phyloP scores from a whole-genome alignment of 2,888 invertebrate species.

The Cactoblastis cactorum region DNA sequence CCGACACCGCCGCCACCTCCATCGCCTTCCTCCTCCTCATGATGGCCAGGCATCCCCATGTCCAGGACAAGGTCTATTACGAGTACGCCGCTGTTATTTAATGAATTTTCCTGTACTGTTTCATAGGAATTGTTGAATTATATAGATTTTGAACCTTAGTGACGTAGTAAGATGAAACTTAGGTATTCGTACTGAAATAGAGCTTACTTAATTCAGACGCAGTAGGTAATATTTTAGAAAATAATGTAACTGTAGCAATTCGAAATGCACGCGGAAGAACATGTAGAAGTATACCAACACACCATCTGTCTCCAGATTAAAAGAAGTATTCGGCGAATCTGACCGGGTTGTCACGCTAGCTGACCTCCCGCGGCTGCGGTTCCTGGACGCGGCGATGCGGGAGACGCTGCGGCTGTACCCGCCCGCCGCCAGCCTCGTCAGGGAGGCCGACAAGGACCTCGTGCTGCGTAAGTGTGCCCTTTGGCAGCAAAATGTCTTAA shows the following conservation, averaged over 20 bases:
- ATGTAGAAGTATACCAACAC: too few relatives aligned
- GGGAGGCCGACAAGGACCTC: constrained; percentile 22
- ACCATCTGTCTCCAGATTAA: not conserved
- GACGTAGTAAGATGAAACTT: too few relatives aligned
- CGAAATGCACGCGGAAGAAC: too few relatives aligned
- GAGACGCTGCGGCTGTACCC: constrained; percentile 32
- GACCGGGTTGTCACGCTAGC: constrained; percentile 21
- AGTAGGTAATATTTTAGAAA: too few relatives aligned
- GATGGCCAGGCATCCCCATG: constrained; percentile 21
- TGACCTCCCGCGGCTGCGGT: constrained; percentile 29
- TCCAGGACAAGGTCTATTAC: constrained; percentile 24
- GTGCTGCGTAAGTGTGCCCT: constrained; percentile 28
- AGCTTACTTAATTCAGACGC: too few relatives aligned
- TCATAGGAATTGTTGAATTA: not conserved
- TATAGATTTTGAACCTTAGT: too few relatives aligned
- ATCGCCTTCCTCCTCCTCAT: constrained; percentile 16
- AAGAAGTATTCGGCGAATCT: constrained; percentile 6
- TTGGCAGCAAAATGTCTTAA: too few relatives aligned
- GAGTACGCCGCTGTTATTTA: constrained; percentile 28
- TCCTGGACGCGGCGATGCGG: constrained; percentile 31
- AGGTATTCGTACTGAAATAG: too few relatives aligned
- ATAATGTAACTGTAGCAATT: too few relatives aligned
- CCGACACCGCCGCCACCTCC: constrained; percentile 20
- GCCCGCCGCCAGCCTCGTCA: constrained; percentile 28
- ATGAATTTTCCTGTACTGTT: too few relatives aligned